phyloP scores from a whole-genome alignment of 2,888 invertebrate genomes.

The Leptinotarsa rubiginosa region DNA sequence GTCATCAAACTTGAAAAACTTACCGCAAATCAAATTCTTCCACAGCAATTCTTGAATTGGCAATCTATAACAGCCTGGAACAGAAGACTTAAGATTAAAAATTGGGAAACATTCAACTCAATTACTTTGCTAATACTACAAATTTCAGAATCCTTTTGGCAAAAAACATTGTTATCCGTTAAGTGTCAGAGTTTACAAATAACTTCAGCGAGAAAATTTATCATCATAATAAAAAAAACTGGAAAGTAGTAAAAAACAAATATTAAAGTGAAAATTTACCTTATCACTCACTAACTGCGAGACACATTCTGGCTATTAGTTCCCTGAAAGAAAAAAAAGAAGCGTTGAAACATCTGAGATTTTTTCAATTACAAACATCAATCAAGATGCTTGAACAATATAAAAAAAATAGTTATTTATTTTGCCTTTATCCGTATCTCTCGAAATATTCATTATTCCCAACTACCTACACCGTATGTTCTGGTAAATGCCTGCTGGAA shows the following conservation, averaged over 20 bases:
- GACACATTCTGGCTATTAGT: too few relatives aligned
- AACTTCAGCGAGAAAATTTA: constrained; percentile 32
- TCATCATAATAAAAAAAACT: constrained; percentile 33
- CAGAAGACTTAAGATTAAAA: not conserved
- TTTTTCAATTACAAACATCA: too few relatives aligned
- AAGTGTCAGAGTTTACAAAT: constrained; percentile 43
- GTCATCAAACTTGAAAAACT: not conserved
- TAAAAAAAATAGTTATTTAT: too few relatives aligned
- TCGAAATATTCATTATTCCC: too few relatives aligned
- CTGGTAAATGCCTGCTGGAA: too few relatives aligned
- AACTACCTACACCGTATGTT: too few relatives aligned
- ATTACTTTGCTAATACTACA: not conserved
- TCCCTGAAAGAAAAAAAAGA: too few relatives aligned
- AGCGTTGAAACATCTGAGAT: too few relatives aligned
- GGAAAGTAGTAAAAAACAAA: not conserved
- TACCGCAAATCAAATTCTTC: not conserved
- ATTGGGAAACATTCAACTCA: not conserved
- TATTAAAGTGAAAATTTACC: not conserved
- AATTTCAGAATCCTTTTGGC: constrained; percentile 54
- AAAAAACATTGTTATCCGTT: constrained; percentile 49
- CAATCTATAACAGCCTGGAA: not conserved
- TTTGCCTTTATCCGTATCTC: too few relatives aligned
- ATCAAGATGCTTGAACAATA: too few relatives aligned
- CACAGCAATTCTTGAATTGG: not conserved
- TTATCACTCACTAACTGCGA: too few relatives aligned